Evolutionary conservation across 2,797 vertebrate genomes (phyloP).

Genomic region (Sebastes trivittatus): DNA sequence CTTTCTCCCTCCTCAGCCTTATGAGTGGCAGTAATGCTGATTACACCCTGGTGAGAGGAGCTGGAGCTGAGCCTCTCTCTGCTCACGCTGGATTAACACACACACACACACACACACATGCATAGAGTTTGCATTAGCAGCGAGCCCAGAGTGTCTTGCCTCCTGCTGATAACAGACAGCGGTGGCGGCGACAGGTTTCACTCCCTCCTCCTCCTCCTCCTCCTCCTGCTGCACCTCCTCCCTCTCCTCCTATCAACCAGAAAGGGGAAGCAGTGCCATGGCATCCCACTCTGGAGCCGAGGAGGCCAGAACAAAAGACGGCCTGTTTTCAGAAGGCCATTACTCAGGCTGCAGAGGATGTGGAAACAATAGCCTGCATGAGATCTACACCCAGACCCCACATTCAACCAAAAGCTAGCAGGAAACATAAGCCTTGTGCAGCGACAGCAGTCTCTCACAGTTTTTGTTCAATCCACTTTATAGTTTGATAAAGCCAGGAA

Average conservation of each 20-base stretch:
- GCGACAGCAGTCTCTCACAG: constrained; percentile 72
- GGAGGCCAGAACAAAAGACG: constrained; percentile 78
- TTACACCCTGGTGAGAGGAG: constrained; percentile 56
- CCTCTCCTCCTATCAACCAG: constrained; percentile 66
- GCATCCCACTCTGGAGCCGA: constrained; percentile 74
- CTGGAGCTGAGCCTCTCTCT: constrained; percentile 58
- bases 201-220: constrained; percentile 41
- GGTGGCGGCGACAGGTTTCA: constrained; percentile 72
- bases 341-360: constrained; percentile 81
- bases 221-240: constrained; percentile 47
- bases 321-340: constrained; percentile 82
- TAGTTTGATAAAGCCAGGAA: constrained; percentile 63
- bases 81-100: constrained; percentile 65
- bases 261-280: constrained; percentile 74
- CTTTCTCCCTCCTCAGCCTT: constrained; percentile 35
- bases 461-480: constrained; percentile 73
- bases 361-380: constrained; percentile 81
- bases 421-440: constrained; percentile 76
- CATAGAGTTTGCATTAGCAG: constrained; percentile 44
- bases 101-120: constrained; percentile 8
- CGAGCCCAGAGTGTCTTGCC: constrained; percentile 46
- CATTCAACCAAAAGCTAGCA: constrained; percentile 74
- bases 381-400: constrained; percentile 78
- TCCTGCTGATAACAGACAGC: constrained; percentile 65
- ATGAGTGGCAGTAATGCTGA: constrained; percentile 68